A percentile compares a stretch with the other conserved stretches of the same genome.
These are phyloP conservation scores for Papilio polytes DNA, from an alignment of 1,140 invertebrate genomes.

Conservation along the genomic window DNA sequence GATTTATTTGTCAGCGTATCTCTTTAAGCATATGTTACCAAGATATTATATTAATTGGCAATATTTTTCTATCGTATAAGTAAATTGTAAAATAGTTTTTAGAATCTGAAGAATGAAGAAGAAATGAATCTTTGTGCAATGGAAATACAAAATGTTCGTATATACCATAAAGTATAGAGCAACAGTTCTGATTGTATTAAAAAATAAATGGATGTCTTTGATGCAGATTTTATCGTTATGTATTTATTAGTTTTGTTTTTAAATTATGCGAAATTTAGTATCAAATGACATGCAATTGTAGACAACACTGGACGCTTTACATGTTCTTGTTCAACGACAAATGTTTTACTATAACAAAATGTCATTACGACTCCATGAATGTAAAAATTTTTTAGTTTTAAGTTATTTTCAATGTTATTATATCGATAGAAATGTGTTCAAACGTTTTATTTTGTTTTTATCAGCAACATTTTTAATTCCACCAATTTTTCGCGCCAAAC, in stretches of 20 bases:
- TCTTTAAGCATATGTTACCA: constrained; percentile 63
- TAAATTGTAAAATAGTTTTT: constrained; percentile 57
- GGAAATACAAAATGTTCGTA: background rate
- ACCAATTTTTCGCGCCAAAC: background rate
- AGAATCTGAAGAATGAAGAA: constrained; percentile 45
- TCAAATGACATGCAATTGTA: constrained; percentile 10
- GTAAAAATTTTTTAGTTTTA: background rate
- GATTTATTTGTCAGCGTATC: constrained; percentile 64
- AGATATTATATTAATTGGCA: constrained; percentile 64
- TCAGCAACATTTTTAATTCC: background rate
- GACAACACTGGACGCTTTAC: constrained; percentile 20
- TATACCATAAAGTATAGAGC: background rate
- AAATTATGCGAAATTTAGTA: constrained; percentile 6
- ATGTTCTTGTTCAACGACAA: constrained; percentile 19
- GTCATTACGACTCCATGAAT: background rate
- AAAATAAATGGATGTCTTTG: constrained; percentile 1
- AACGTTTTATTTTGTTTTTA: background rate
- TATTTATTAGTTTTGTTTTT: background rate
- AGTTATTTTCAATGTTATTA: background rate
- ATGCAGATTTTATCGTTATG: constrained; percentile 12
- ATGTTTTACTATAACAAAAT: constrained; percentile 25
- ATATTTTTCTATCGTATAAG: constrained; percentile 65
- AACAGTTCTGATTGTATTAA: background rate
- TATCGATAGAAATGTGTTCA: background rate
- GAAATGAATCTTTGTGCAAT: constrained; percentile 42